A percentile compares a stretch with the other conserved stretches of the same genome.
phyloP scores from a whole-genome alignment of 2,797 vertebrate species.

The Salmo trutta region DNA sequence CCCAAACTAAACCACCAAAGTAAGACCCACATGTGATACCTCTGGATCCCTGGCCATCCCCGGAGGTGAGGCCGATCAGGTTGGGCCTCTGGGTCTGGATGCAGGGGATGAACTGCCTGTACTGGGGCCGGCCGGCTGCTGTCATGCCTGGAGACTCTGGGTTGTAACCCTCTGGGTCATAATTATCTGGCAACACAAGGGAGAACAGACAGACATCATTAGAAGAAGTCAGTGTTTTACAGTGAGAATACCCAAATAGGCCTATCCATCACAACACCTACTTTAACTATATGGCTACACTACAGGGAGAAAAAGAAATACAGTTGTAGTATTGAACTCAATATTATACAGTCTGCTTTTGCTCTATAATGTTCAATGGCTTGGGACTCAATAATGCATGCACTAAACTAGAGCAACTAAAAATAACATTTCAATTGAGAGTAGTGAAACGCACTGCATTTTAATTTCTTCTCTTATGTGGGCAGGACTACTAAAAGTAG shows the following conservation, averaged over 20 bases:
- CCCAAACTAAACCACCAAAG: background rate
- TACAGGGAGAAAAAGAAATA: background rate
- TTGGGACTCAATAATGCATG: background rate
- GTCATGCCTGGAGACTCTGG: constrained; percentile 97
- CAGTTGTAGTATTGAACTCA: background rate
- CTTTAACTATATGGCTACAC: background rate
- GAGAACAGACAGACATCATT: background rate
- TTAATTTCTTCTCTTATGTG: background rate
- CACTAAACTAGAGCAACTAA: background rate
- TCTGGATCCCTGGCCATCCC: constrained; percentile 88
- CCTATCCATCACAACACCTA: background rate
- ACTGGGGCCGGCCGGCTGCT: constrained; percentile 85
- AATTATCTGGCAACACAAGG: constrained; percentile 82
- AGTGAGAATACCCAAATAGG: no score
- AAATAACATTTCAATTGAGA: background rate
- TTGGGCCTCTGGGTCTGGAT: constrained; percentile 94
- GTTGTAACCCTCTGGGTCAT: constrained; percentile 98
- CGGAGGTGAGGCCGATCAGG: constrained; percentile 95
- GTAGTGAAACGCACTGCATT: background rate
- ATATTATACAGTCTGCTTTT: background rate
- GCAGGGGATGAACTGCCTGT: constrained; percentile 95
- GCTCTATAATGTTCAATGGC: background rate
- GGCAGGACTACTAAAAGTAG: constrained; percentile 32
- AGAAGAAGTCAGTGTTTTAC: background rate
- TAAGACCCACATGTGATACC: constrained; percentile 68